These are phyloP conservation scores for Conus canariensis DNA, from an alignment of 2,888 invertebrate species.

Conservation along the genomic window DNA sequence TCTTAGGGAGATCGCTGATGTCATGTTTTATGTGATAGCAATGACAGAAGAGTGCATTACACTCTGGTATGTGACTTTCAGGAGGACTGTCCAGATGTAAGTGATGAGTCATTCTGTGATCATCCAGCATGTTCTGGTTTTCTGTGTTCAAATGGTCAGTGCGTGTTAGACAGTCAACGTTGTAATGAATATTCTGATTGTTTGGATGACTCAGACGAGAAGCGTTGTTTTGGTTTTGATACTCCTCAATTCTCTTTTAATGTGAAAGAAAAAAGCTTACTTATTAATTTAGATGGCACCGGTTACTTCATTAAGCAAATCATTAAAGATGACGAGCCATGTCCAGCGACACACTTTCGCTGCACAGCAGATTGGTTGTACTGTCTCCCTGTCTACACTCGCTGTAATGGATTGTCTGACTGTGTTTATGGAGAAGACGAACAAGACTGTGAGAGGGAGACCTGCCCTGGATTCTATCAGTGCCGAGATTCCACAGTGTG, in stretches of 20 bases:
- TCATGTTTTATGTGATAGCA: not conserved
- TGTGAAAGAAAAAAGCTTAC: not conserved
- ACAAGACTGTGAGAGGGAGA: not conserved
- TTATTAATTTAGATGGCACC: not conserved
- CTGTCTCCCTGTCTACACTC: constrained; percentile 13
- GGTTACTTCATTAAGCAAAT: not conserved
- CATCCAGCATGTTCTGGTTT: not conserved
- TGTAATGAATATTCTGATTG: constrained; percentile 8
- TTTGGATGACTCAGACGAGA: constrained; percentile 20
- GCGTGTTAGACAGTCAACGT: not conserved
- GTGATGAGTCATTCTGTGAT: constrained; percentile 20
- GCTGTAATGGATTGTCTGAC: not conserved
- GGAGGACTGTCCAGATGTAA: not conserved
- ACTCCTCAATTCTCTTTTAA: not conserved
- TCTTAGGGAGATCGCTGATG: not conserved
- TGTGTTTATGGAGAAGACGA: not conserved
- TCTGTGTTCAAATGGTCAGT: constrained; percentile 10
- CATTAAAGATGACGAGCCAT: not conserved
- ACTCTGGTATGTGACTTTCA: constrained; percentile 20
- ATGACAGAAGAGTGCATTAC: not conserved
- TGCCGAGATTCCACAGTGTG: not conserved
- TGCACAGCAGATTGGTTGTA: not conserved
- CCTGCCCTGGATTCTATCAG: not conserved
- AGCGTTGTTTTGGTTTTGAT: not conserved
- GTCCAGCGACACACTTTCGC: not conserved